A percentile compares a stretch with the other conserved stretches of the same genome.
These are phyloP conservation scores for Chesias legatella DNA, from an alignment of 2,888 invertebrate species.

Conservation along the genomic window DNA sequence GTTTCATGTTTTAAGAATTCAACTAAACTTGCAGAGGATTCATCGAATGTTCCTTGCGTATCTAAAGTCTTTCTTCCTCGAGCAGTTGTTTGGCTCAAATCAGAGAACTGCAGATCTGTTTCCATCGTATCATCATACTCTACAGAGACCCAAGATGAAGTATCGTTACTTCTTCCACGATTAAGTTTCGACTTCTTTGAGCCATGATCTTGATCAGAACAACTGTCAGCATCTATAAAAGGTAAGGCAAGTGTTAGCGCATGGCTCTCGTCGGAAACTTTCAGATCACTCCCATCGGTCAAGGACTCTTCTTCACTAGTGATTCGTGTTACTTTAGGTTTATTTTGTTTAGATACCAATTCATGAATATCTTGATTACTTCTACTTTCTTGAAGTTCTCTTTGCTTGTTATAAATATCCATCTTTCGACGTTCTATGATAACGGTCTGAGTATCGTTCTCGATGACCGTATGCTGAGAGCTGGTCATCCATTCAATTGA, in stretches of 20 bases:
- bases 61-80: constrained; percentile 58
- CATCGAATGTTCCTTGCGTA: constrained; percentile 81
- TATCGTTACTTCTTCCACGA: constrained; percentile 84
- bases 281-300: constrained; percentile 83
- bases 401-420: constrained; percentile 81
- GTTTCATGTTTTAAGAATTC: constrained; percentile 73
- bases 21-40: constrained; percentile 75
- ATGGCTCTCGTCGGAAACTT: constrained; percentile 74
- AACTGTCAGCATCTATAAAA: constrained; percentile 77
- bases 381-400: constrained; percentile 66
- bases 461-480: constrained; percentile 67
- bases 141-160: constrained; percentile 84
- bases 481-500: constrained; percentile 73
- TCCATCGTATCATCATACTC: constrained; percentile 85
- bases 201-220: constrained; percentile 69
- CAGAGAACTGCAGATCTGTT: constrained; percentile 79
- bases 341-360: constrained; percentile 56
- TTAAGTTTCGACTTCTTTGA: constrained; percentile 49
- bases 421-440: constrained; percentile 82
- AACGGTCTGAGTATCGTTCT: constrained; percentile 82
- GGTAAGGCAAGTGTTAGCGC: constrained; percentile 73
- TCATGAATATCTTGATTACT: constrained; percentile 61
- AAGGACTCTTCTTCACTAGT: constrained; percentile 85
- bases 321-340: constrained; percentile 71
- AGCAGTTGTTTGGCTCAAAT: constrained; percentile 53